These are phyloP conservation scores for Metopolophium dirhodum DNA, from an alignment of 1,140 invertebrate genomes.

Conservation along the genomic window DNA sequence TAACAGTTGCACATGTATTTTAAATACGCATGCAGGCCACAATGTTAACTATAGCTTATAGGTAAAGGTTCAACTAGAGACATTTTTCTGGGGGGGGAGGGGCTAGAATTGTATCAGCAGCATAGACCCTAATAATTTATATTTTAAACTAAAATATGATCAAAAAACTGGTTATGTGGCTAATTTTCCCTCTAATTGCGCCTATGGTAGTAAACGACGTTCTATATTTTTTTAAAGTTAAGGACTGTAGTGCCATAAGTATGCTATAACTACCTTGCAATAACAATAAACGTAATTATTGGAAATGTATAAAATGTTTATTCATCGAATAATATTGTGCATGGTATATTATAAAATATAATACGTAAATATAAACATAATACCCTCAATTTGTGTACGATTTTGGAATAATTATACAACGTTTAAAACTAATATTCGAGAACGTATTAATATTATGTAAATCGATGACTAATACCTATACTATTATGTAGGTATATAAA, in stretches of 20 bases:
- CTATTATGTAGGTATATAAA: not conserved
- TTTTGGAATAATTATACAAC: not conserved
- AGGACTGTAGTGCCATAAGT: not conserved
- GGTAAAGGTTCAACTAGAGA: too few relatives aligned
- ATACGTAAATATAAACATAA: too few relatives aligned
- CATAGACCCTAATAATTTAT: too few relatives aligned
- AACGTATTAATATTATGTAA: not conserved
- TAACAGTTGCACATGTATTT: too few relatives aligned
- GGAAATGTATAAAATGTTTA: not conserved
- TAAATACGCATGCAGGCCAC: too few relatives aligned
- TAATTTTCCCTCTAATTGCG: too few relatives aligned
- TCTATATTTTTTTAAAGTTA: not conserved
- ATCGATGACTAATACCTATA: not conserved
- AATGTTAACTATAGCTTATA: too few relatives aligned
- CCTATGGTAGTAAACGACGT: not conserved
- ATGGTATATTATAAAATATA: too few relatives aligned
- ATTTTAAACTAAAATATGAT: too few relatives aligned
- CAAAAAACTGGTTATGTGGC: too few relatives aligned
- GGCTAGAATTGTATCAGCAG: too few relatives aligned
- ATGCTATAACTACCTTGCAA: not conserved
- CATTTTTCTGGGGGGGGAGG: too few relatives aligned
- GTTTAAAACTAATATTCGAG: not conserved
- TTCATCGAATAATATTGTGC: not conserved
- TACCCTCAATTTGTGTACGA: not conserved
- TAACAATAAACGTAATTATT: not conserved